Percentiles rank a stretch among this genome's conserved stretches.
These are phyloP conservation scores for Piscicola geometra DNA, from an alignment of 2,888 invertebrate species.

Conservation along the genomic window DNA sequence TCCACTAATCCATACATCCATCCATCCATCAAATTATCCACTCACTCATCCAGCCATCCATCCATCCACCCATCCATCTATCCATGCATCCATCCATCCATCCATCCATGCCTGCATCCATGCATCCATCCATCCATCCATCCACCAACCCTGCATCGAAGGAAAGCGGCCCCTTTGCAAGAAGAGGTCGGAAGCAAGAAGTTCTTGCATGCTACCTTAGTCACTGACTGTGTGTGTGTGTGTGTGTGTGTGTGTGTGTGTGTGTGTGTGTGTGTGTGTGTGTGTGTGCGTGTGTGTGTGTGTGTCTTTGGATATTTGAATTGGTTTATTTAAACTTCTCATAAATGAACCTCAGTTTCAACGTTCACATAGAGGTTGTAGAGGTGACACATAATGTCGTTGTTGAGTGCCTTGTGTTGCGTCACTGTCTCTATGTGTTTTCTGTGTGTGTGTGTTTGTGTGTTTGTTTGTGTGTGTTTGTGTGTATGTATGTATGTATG, in stretches of 20 bases:
- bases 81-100: neutral
- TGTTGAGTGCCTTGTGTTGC: neutral
- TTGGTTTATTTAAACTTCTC: neutral
- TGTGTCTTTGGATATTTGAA: too few species aligned
- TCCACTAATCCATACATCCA: neutral
- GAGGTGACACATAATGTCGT: neutral
- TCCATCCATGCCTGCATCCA: neutral
- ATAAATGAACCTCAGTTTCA: conserved; percentile 7
- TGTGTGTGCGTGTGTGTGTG: too few species aligned
- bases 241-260: too few species aligned
- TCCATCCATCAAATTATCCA: neutral
- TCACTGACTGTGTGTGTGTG: conserved; percentile 15
- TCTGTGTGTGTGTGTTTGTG: too few species aligned
- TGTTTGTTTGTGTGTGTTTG: too few species aligned
- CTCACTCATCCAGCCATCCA: neutral
- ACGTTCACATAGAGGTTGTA: neutral
- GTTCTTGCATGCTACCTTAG: conserved; percentile 4
- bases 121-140: neutral
- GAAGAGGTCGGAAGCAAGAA: neutral
- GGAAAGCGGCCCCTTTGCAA: conserved; percentile 22
- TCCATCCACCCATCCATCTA: neutral
- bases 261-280: too few species aligned
- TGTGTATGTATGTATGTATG: too few species aligned
- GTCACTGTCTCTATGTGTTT: too few species aligned
- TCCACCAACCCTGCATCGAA: conserved; percentile 21